A percentile compares a stretch with the other conserved stretches of the same genome.
phyloP scores from a whole-genome alignment of 2,113 vertebrate species.

The Myrmophylax atrothorax region DNA sequence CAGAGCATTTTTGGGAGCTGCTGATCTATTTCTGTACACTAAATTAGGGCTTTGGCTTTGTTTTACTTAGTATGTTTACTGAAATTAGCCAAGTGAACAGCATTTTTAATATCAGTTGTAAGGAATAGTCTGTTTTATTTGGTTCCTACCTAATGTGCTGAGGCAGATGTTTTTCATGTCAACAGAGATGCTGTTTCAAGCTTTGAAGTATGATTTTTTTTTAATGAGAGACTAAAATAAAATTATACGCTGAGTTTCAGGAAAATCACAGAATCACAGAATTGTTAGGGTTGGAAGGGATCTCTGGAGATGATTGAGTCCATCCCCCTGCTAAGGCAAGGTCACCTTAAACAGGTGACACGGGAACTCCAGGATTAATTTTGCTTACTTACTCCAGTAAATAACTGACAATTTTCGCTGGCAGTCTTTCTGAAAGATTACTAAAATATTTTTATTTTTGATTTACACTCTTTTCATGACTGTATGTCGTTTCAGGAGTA shows the following conservation, averaged over 20 bases:
- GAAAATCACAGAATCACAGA: neutral
- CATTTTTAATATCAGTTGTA: neutral
- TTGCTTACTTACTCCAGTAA: neutral
- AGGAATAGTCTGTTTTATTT: neutral
- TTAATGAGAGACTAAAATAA: neutral
- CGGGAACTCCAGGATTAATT: neutral
- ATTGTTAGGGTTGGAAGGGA: neutral
- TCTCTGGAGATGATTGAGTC: neutral
- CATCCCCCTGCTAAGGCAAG: neutral
- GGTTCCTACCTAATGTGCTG: neutral
- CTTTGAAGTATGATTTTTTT: neutral
- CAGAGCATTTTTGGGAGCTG: neutral
- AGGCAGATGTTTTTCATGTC: neutral
- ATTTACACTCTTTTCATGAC: neutral
- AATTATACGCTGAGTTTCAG: neutral
- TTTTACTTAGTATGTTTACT: neutral
- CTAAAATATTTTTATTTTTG: neutral
- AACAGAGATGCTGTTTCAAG: neutral
- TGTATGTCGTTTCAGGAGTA: neutral
- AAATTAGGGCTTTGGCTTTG: neutral
- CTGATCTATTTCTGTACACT: neutral
- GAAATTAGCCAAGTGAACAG: neutral
- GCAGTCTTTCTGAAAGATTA: neutral
- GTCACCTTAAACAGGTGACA: neutral
- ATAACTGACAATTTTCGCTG: neutral